These are phyloP conservation scores for Ptilorrhoa leucosticta DNA, from an alignment of 2,113 vertebrate genomes.

Conservation along the genomic window DNA sequence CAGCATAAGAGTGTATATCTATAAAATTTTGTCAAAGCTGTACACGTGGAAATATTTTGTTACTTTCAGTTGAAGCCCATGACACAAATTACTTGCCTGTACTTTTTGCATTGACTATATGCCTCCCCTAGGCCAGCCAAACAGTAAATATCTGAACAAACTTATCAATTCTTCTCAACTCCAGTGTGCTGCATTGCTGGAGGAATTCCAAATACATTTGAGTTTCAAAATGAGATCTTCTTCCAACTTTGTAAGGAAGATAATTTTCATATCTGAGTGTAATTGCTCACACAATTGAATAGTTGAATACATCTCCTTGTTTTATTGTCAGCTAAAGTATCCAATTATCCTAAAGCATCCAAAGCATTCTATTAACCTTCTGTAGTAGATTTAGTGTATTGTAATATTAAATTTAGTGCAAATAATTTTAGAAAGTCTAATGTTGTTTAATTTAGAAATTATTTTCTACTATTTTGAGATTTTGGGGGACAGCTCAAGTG, in stretches of 20 bases:
- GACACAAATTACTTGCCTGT: background rate
- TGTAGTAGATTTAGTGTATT: background rate
- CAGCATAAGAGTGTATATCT: background rate
- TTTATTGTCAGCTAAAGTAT: background rate
- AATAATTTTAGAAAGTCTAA: background rate
- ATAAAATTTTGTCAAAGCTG: background rate
- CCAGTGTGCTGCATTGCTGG: background rate
- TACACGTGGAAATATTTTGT: background rate
- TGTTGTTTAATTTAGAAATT: background rate
- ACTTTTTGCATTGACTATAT: background rate
- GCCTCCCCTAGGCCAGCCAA: background rate
- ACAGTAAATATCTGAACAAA: background rate
- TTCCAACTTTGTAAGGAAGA: background rate
- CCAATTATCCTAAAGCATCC: background rate
- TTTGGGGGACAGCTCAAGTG: background rate
- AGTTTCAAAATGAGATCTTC: background rate
- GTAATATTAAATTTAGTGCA: background rate
- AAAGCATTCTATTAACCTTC: background rate
- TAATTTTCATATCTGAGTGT: background rate
- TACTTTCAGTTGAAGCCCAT: background rate
- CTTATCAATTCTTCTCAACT: background rate
- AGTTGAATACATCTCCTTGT: background rate
- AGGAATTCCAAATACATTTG: background rate
- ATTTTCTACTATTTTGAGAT: background rate
- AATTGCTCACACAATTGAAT: background rate